Percentiles rank a stretch among this genome's conserved stretches.
phyloP scores from a whole-genome alignment of 2,888 invertebrate species.

The Sinodicranocentrus sp. region DNA sequence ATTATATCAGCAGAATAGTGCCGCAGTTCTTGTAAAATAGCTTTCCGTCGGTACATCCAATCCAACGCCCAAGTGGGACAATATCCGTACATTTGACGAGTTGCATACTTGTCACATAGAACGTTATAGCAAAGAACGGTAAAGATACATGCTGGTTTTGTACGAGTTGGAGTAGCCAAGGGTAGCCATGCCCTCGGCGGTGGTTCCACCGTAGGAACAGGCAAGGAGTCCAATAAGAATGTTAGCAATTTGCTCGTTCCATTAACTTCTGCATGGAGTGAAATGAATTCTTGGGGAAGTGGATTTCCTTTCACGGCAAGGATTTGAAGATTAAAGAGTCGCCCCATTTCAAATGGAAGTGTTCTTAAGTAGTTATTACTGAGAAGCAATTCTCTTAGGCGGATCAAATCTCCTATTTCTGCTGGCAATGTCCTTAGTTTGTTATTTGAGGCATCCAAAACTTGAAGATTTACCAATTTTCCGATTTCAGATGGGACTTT shows the following conservation, averaged over 20 bases:
- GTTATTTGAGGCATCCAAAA: constrained; percentile 95
- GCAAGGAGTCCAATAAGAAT: constrained; percentile 96
- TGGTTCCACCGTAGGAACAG: constrained; percentile 82
- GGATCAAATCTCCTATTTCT: constrained; percentile 97
- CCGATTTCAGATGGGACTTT: constrained; percentile 95
- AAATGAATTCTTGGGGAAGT: constrained; percentile 93
- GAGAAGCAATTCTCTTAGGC: constrained; percentile 95
- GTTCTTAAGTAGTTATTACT: constrained; percentile 96
- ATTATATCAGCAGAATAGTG: constrained; percentile 98
- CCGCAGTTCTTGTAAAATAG: constrained; percentile 96
- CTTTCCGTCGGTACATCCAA: constrained; percentile 99
- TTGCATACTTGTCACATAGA: constrained; percentile 99
- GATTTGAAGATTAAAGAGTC: constrained; percentile 96
- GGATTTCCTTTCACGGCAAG: constrained; percentile 97
- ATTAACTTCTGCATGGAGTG: constrained; percentile 94
- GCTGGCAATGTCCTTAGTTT: constrained; percentile 96
- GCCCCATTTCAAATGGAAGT: constrained; percentile 97
- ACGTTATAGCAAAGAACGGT: constrained; percentile 99
- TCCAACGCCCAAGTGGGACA: constrained; percentile 99
- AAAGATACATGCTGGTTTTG: constrained; percentile 92
- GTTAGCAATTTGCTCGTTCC: constrained; percentile 96
- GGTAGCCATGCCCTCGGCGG: constrained; percentile 98
- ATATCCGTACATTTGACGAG: constrained; percentile 99
- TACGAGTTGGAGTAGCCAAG: constrained; percentile 91
- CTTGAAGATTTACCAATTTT: constrained; percentile 89